Percentiles rank a stretch among this genome's conserved stretches.
Evolutionary conservation across 2,888 invertebrate genomes (phyloP).

Genomic region (Endotricha flammealis): DNA sequence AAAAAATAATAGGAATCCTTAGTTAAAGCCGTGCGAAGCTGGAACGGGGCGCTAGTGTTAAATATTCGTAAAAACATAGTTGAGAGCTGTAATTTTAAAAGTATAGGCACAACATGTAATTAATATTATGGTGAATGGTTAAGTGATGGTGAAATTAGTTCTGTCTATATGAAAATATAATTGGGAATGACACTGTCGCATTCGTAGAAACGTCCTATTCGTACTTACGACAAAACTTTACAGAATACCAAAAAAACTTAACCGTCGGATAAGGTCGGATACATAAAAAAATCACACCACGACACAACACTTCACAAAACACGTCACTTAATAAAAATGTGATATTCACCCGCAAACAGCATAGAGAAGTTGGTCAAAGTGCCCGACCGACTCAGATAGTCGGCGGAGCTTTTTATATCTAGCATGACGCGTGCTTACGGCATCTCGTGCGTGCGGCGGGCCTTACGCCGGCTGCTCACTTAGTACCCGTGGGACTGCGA

Average conservation of each 20-base stretch:
- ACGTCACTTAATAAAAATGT: constrained; percentile 34
- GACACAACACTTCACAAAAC: constrained; percentile 38
- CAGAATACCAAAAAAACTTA: not conserved
- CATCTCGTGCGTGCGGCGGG: constrained; percentile 51
- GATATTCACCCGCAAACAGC: constrained; percentile 92
- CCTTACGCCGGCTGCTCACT: constrained; percentile 30
- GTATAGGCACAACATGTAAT: too few relatives aligned
- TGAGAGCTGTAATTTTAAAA: too few relatives aligned
- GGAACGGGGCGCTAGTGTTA: too few relatives aligned
- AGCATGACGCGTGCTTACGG: constrained; percentile 80
- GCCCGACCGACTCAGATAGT: constrained; percentile 93
- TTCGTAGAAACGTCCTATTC: not conserved
- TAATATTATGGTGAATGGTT: too few relatives aligned
- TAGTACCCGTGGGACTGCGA: constrained; percentile 13
- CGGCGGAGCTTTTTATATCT: constrained; percentile 94
- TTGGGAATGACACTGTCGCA: too few relatives aligned
- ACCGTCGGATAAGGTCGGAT: constrained; percentile 1
- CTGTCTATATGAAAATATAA: too few relatives aligned
- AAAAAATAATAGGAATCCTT: too few relatives aligned
- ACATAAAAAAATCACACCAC: constrained; percentile 16
- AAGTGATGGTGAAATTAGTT: too few relatives aligned
- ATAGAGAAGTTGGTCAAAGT: constrained; percentile 96
- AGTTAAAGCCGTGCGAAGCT: too few relatives aligned
- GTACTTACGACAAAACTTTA: constrained; percentile 8
- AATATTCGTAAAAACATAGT: too few relatives aligned